Evolutionary conservation across 2,113 vertebrate species (phyloP).

Genomic region (Laticauda colubrina): DNA sequence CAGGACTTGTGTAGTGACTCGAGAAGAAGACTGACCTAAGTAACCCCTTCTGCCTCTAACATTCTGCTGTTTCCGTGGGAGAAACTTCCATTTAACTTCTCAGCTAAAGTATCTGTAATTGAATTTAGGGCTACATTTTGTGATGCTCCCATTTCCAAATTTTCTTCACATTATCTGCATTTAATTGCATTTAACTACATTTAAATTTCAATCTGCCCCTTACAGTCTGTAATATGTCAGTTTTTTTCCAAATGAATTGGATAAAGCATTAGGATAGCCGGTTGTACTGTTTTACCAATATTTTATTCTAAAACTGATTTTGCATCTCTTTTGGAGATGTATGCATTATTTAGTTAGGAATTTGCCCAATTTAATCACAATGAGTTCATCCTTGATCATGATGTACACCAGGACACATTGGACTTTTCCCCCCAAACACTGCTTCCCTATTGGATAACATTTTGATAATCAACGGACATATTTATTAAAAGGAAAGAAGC

Average conservation of each 20-base stretch:
- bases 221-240: neutral
- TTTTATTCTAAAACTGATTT: neutral
- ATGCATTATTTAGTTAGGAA: neutral
- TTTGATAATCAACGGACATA: neutral
- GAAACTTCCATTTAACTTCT: neutral
- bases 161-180: neutral
- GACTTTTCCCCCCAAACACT: neutral
- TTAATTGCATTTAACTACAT: neutral
- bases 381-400: neutral
- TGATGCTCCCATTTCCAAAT: neutral
- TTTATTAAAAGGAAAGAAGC: neutral
- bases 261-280: neutral
- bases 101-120: neutral
- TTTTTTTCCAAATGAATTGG: neutral
- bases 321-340: neutral
- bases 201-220: neutral
- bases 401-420: neutral
- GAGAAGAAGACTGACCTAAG: neutral
- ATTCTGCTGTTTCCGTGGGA: neutral
- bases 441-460: neutral
- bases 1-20: no score
- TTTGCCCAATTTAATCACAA: neutral
- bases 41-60: neutral
- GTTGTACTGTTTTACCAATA: neutral
- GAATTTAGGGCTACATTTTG: neutral